Base-by-base conservation (phyloP, 2,888 invertebrate genomes). In the Lathronympha strigana region DNA sequence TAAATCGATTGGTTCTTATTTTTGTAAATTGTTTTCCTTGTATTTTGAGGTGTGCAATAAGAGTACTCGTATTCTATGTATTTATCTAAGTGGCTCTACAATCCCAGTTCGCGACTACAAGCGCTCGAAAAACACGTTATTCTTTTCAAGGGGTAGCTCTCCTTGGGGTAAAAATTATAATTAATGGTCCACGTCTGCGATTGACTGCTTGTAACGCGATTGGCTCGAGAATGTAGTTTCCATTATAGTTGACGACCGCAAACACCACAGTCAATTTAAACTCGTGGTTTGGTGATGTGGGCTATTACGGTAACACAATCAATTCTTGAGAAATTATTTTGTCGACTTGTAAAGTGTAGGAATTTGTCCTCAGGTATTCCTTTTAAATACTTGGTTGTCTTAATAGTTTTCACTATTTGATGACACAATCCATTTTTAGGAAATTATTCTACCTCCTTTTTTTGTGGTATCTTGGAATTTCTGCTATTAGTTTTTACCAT, bases 211-310 rank as follows among this genome's bases (percentile, higher is more conserved):
- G 19, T 31, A 28, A 31, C 31, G 13, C 28, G 57, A 57, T 55
- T 55, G 28, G 6, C 17, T 3, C 43, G n/a, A 43, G 45, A 57
- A 43, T 57, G 57, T 57, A 57, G 43, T 31, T n/a, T 57, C 19
- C 31, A 57, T 61, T 54, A 38, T 38, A 47, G 47, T 17, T 57
- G 45, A 17, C 15, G 36, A 60, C 66, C 66, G 54, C 66, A 66
- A 66, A 66, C 54, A 23, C 66, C 60, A 54, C 61, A 54, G 54
- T 40, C 36, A 61, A 53, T 66, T 54, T 54, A 50, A 38, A 21
- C n/a, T 31, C 54, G 54, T 19, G 61, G 66, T 66, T 66, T 60
- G 40, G n/a, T 64, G 47, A 54, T 38, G 60, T n/a, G 55, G 55
- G 38, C 38, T 38, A 60, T 66, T 47, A 47, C 60, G 23, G 38